phyloP scores from a whole-genome alignment of 2,113 vertebrate species.

The Strigops habroptila region DNA sequence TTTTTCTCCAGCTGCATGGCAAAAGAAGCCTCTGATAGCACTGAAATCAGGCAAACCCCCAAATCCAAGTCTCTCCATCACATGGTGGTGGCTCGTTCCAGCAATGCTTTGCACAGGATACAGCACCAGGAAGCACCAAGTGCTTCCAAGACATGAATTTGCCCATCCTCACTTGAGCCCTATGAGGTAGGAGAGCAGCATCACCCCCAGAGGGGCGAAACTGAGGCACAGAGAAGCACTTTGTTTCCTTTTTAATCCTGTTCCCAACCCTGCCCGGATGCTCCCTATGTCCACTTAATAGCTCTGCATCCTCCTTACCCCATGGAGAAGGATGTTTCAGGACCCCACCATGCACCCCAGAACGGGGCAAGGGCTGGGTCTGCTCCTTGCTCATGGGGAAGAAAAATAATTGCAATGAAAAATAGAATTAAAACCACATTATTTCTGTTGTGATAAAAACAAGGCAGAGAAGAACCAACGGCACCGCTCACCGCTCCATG shows the following conservation, averaged over 20 bases:
- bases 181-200: slow-evolving; percentile 40
- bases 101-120: neutral
- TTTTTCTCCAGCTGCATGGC: neutral
- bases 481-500: neutral
- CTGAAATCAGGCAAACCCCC: neutral
- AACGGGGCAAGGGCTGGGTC: neutral
- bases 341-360: neutral
- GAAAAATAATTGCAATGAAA: no score
- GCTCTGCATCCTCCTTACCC: neutral
- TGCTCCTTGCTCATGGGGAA: neutral
- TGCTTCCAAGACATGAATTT: neutral
- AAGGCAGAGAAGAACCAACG: neutral
- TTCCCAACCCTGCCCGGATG: neutral
- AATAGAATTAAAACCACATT: neutral
- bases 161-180: neutral
- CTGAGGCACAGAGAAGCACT: neutral
- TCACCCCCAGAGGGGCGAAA: neutral
- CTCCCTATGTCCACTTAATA: neutral
- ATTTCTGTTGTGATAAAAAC: neutral
- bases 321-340: fast-evolving
- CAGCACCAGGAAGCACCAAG: neutral
- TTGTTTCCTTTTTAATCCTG: neutral
- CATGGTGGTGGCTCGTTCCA: fast-evolving
- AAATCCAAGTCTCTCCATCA: neutral
- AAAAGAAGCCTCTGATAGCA: neutral